Evolutionary conservation across 2,888 invertebrate species (phyloP).

Genomic region (Aphodius sticticus): DNA sequence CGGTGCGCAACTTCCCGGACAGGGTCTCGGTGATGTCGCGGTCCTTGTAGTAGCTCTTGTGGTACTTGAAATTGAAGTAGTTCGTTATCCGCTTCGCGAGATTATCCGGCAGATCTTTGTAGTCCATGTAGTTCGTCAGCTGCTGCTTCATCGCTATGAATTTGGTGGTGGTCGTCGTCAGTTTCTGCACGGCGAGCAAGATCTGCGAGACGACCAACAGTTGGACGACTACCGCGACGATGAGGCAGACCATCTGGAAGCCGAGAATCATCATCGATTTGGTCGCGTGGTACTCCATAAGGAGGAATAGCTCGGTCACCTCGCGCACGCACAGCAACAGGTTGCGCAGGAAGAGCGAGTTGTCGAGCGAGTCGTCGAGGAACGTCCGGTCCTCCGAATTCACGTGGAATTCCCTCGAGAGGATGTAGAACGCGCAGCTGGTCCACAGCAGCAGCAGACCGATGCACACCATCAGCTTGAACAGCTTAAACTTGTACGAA

Average conservation of each 20-base stretch:
- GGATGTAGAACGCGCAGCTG: slow-evolving; percentile 35
- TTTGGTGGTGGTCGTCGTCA: slow-evolving; percentile 47
- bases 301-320: slow-evolving; percentile 31
- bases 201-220: slow-evolving; percentile 43
- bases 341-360: neutral
- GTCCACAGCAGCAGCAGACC: slow-evolving; percentile 39
- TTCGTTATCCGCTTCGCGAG: slow-evolving; percentile 55
- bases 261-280: slow-evolving; percentile 31
- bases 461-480: slow-evolving; percentile 37
- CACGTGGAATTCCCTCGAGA: neutral
- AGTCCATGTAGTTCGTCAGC: slow-evolving; percentile 57
- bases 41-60: slow-evolving; percentile 57
- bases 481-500: slow-evolving; percentile 38
- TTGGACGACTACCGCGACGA: slow-evolving; percentile 38
- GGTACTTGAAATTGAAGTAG: slow-evolving; percentile 58
- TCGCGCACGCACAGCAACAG: slow-evolving; percentile 30
- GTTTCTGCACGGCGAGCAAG: slow-evolving; percentile 45
- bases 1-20: slow-evolving; percentile 44
- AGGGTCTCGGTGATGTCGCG: slow-evolving; percentile 55
- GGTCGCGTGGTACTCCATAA: slow-evolving; percentile 19
- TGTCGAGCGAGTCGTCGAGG: neutral
- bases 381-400: neutral
- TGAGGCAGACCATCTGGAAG: slow-evolving; percentile 38
- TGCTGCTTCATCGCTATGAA: slow-evolving; percentile 53
- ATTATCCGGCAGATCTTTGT: slow-evolving; percentile 57